A percentile compares a stretch with the other conserved stretches of the same genome.
Conservation (phyloP, 2,888 invertebrate species). For the Rhagophthalmus giganteus region DNA sequence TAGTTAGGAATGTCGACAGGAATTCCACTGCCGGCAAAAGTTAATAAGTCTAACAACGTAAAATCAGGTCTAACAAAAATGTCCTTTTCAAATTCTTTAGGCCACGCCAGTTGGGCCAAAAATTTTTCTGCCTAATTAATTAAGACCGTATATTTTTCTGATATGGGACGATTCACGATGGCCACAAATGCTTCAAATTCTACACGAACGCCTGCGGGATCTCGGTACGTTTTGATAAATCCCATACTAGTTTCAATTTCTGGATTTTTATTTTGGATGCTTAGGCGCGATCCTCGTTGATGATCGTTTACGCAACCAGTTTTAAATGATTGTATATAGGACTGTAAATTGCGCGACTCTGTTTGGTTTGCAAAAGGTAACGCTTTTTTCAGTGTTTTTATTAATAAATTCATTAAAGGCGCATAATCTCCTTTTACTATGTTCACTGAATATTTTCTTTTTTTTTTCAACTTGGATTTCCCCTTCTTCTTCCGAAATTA, state of each 20-base stretch:
- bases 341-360: slow-evolving; percentile 79
- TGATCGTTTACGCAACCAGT: slow-evolving; percentile 77
- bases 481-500: slow-evolving; percentile 68
- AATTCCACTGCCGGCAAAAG: slow-evolving; percentile 89
- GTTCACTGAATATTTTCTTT: slow-evolving; percentile 58
- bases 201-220: slow-evolving; percentile 90
- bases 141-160: slow-evolving; percentile 79
- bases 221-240: slow-evolving; percentile 61
- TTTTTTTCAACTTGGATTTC: slow-evolving; percentile 40
- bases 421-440: slow-evolving; percentile 80
- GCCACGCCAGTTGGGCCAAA: slow-evolving; percentile 84
- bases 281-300: slow-evolving; percentile 88
- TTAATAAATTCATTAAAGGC: slow-evolving; percentile 70
- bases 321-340: slow-evolving; percentile 81
- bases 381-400: slow-evolving; percentile 71
- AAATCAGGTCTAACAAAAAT: slow-evolving; percentile 92
- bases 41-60: slow-evolving; percentile 90
- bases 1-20: slow-evolving; percentile 98
- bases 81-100: slow-evolving; percentile 82
- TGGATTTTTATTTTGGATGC: slow-evolving; percentile 92
- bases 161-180: slow-evolving; percentile 93
- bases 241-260: slow-evolving; percentile 83
- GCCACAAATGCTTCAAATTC: slow-evolving; percentile 98
- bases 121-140: slow-evolving; percentile 82
- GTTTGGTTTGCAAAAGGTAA: slow-evolving; percentile 72